Evolutionary conservation across 92 coral and sea anemone species (phyloP), one percentile per base, ranked within the genome.

Genomic region (Phenganax marumi): DNA sequence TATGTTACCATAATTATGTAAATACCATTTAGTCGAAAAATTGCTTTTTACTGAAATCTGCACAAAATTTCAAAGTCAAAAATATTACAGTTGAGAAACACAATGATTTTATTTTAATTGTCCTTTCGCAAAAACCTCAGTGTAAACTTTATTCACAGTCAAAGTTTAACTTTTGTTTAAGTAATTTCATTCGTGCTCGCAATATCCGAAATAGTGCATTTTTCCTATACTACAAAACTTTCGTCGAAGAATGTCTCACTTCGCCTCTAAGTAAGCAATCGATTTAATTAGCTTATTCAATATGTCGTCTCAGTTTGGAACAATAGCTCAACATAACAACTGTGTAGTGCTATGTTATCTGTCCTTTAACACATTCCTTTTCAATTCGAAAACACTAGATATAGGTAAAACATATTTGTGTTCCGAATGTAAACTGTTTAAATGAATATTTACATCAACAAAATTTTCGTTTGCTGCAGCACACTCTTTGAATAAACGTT

Each of bases 271-370:
- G 26, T 25, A 25, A 5, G 2, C 49, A 25, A 6, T 66, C 43
- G 43, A 33, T 33, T 66, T 25, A 66, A 66, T 66, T 17, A 25
- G 49, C 33, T 66, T 66, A 66, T 66, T 23, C 72, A 66, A 19
- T 12, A 11, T 25, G 72, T 66, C 43, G 12, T 3, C 19, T 33
- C 49, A 25, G 8, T 66, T 66, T 16, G 14, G 18, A 25, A 33
- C 43, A 33, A 33, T 5, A 33, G 43, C 43, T 33, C 43, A 5
- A 33, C 43, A 33, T 2, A 33, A 33, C 43, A 33, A n/a, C n/a
- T n/a, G 43, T 33, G 43, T 33, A 33, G 43, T 33, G 43, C 43
- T 33, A 33, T 33, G 43, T 33, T 33, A 33, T 33, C 43, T 33
- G 43, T 33, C 43, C 43, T 33, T 33, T 33, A 1, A 33, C 5